These are phyloP conservation scores for Homalodisca vitripennis DNA, from an alignment of 1,140 invertebrate species.

Conservation along the genomic window DNA sequence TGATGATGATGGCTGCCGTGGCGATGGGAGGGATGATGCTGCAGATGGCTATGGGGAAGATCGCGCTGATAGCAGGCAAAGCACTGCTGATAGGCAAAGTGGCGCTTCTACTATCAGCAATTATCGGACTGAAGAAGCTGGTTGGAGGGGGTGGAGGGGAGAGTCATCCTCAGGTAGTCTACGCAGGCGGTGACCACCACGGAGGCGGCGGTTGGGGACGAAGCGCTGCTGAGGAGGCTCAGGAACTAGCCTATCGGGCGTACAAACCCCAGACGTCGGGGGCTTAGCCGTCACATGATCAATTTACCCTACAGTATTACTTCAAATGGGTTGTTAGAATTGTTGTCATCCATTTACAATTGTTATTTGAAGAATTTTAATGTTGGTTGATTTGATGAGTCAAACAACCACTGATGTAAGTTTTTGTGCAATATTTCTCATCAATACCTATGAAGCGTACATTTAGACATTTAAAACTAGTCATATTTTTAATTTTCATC, in stretches of 20 bases:
- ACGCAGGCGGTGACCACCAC: conserved; percentile 45
- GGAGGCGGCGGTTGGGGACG: conserved; percentile 66
- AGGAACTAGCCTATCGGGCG: conserved; percentile 66
- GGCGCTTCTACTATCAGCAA: conserved; percentile 74
- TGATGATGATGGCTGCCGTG: conserved; percentile 60
- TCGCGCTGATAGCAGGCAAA: conserved; percentile 76
- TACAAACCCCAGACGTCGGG: conserved; percentile 4
- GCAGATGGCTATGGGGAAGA: conserved; percentile 66
- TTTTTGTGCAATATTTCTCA: too few relatives aligned
- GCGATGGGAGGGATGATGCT: conserved; percentile 65
- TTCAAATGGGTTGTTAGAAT: too few relatives aligned
- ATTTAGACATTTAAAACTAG: too few relatives aligned
- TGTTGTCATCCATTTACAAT: too few relatives aligned
- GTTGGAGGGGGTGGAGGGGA: conserved; percentile 48
- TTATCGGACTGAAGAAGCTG: conserved; percentile 80
- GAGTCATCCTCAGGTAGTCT: conserved; percentile 30
- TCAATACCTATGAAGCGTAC: too few relatives aligned
- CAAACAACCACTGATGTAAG: too few relatives aligned
- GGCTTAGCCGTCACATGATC: too few relatives aligned
- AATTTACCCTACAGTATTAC: too few relatives aligned
- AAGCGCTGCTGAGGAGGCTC: conserved; percentile 60
- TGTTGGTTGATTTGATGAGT: too few relatives aligned
- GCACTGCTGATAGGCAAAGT: conserved; percentile 78
- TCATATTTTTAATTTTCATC: too few relatives aligned
- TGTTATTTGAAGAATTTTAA: too few relatives aligned